Conservation (phyloP, 2,797 vertebrate genomes). For the Aphelocoma californica region DNA sequence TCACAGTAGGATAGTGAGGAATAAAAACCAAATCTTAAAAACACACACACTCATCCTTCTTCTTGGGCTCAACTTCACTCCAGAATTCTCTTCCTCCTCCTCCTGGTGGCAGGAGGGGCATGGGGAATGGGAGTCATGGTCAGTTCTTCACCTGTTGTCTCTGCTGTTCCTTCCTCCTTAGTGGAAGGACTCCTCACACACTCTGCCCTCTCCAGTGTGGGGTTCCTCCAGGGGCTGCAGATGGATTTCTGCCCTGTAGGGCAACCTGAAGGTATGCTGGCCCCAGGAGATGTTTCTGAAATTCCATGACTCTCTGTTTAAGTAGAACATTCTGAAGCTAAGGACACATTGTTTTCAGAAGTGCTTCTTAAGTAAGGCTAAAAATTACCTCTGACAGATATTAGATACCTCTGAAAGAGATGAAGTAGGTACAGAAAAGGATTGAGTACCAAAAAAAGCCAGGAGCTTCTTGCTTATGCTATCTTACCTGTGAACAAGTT, state of each 20-base stretch:
- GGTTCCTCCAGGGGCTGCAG: background rate
- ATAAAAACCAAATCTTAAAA: background rate
- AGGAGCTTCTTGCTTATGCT: background rate
- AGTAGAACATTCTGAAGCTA: background rate
- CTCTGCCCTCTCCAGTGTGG: background rate
- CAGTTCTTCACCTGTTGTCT: background rate
- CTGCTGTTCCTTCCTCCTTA: background rate
- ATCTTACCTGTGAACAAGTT: background rate
- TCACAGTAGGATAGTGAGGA: background rate
- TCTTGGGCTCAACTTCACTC: background rate
- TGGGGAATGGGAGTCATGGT: background rate
- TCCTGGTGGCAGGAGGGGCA: fast-evolving
- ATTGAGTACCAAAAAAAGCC: background rate
- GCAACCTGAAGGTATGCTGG: background rate
- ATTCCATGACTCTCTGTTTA: background rate
- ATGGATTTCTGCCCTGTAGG: background rate
- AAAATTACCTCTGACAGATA: background rate
- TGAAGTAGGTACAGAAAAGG: background rate
- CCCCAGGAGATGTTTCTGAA: background rate
- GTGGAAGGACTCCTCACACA: background rate
- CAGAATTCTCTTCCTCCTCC: background rate
- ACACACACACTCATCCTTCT: background rate
- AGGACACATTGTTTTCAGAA: background rate
- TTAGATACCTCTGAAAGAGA: background rate
- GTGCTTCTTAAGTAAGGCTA: background rate